Base-by-base conservation (phyloP, 2,113 vertebrate species). In the Quiscalus mexicanus region DNA sequence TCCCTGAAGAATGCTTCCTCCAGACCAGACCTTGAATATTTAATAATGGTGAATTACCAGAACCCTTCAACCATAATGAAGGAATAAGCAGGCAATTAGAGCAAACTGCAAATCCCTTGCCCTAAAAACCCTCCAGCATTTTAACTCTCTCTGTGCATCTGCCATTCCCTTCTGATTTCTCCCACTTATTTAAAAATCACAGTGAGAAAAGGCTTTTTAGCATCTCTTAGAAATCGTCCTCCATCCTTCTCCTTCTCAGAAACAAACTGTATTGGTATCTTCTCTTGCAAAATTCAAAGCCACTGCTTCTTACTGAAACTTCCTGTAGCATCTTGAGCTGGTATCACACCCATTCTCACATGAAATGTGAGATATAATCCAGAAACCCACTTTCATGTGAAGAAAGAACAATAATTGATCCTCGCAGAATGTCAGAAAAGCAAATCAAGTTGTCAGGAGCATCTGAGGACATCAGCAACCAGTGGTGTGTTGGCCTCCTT, bases 31-130 rank as follows among this genome's bases (percentile, higher is more conserved):
- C 94, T 97, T 98, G 98, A 98, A 98, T 98, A 98, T 98, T 98
- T 98, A 97, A 98, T 98, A 93, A 96, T 83, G 80, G 89, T 97
- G 97, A 98, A 97, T 98, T 98, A 98, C 97, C 86, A 97, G 97
- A 98, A 93, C 95, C 93, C 97, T 97, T 98, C 97, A 97, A 97
- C 97, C 96, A 95, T 98, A 98, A 98, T 98, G 98, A 98, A 97
- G 94, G 96, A 97, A 93, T 95, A 87, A 93, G 97, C 95, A 98
- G 97, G 97, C 97, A 98, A 97, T 98, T 98, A 98, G 98, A 98
- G 95, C 97, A 97, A 97, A 97, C 97, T 97, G 95, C 95, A 98
- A 98, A 96, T 98, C 97, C 96, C 97, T 97, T 71, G 68, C 93
- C 96, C 97, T 97, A 96, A 97, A 98, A 97, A 96, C 73, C 93